Evolutionary conservation across 2,113 vertebrate species (phyloP), one percentile per base, ranked within the genome.

Genomic region (Egretta garzetta): DNA sequence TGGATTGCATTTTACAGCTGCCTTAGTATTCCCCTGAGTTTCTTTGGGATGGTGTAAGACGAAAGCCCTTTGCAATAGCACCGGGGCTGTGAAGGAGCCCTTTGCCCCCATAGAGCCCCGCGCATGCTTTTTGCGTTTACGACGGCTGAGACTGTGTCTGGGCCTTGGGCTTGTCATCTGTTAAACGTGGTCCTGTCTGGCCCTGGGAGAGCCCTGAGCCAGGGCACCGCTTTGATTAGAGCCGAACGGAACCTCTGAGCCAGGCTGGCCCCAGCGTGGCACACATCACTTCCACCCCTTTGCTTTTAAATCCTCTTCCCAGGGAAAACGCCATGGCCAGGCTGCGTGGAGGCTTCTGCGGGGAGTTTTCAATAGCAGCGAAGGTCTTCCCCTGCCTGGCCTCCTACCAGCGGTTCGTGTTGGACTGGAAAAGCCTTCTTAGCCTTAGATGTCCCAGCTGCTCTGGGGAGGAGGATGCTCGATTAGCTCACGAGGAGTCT

Each of bases 401-500:
- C 88, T 97, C 88, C 70, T 76, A 35, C 91, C 70, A 52, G 8
- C 8, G 0, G 18, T 26, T 77, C 10, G 0, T 19, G 24, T 32
- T 71, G 86, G 89, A 9, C 72, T 83, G 72, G 77, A 82, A 92
- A 75, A 82, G 58, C 86, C 5, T 8, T 24, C 88, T 93, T 87
- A 80, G 84, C 86, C 86, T 94, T 84, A 81, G 68, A 89, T 64
- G 77, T 85, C 95, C 97, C 87, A 81, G 80, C 80, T 89, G 94
- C 91, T 94, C 28, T 4, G 3, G 89, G 91, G 73, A 90, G 95
- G 95, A 96, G 96, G 93, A 72, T 79, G 76, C 76, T 94, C 15
- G 55, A 52, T 95, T 64, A 91, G 96, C 96, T 92, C 73, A 67
- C 5, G 26, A 79, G 77, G 94, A 92, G 80, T 84, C 94, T 91